Conservation (phyloP, 2,888 invertebrate genomes). For the Microchrysa polita region DNA sequence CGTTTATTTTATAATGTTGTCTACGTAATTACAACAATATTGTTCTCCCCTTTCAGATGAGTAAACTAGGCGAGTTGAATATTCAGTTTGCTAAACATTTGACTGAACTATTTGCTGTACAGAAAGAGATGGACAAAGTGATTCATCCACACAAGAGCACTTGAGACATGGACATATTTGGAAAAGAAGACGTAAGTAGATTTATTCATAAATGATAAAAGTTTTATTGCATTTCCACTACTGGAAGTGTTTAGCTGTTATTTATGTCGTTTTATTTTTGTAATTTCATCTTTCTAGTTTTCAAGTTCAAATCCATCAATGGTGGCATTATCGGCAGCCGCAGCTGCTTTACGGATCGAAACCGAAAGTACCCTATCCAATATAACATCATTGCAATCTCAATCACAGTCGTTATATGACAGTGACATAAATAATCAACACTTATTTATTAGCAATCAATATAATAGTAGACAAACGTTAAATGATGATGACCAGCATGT, state of each 20-base stretch:
- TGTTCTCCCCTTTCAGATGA: constrained; percentile 55
- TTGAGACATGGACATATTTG: constrained; percentile 63
- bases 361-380: constrained; percentile 63
- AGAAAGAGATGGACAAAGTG: constrained; percentile 65
- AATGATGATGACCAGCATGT: constrained; percentile 46
- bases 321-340: constrained; percentile 21
- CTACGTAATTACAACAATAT: too few relatives aligned
- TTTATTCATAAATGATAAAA: too few relatives aligned
- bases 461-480: constrained; percentile 28
- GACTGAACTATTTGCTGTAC: constrained; percentile 61
- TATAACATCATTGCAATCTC: constrained; percentile 63
- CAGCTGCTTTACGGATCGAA: constrained; percentile 51
- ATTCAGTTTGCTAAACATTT: constrained; percentile 61
- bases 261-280: background rate
- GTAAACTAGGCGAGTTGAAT: constrained; percentile 61
- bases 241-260: too few relatives aligned
- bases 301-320: constrained; percentile 39
- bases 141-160: constrained; percentile 63
- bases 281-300: background rate
- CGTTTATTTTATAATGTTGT: too few relatives aligned
- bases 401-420: constrained; percentile 62
- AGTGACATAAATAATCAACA: constrained; percentile 53
- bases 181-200: constrained; percentile 52
- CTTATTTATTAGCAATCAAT: constrained; percentile 41
- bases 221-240: background rate